These are phyloP conservation scores for Parthenolecanium corni DNA, from an alignment of 2,888 invertebrate genomes.

Conservation along the genomic window DNA sequence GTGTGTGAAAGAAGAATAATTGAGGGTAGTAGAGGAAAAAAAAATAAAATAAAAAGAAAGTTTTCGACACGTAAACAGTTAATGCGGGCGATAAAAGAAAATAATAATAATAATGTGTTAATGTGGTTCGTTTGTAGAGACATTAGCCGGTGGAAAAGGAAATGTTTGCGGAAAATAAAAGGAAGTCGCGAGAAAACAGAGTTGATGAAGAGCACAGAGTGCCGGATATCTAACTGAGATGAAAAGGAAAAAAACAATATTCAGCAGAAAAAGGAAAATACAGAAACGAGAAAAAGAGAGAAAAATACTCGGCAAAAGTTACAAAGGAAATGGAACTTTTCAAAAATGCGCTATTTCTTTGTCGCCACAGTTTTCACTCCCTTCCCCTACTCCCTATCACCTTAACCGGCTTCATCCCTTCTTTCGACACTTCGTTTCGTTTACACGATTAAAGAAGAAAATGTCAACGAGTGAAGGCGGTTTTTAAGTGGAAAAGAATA, in stretches of 20 bases:
- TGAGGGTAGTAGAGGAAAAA: too few relatives aligned
- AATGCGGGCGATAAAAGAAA: constrained; percentile 10
- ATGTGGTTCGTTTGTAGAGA: constrained; percentile 20
- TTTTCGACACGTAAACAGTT: background rate
- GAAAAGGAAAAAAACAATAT: constrained; percentile 23
- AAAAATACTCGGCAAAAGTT: constrained; percentile 25
- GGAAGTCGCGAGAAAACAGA: constrained; percentile 19
- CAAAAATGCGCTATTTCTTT: constrained; percentile 25
- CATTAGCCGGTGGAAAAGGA: constrained; percentile 21
- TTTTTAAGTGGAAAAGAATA: too few relatives aligned
- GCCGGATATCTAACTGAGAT: constrained; percentile 26
- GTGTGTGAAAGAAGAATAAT: too few relatives aligned
- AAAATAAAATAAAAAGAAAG: background rate
- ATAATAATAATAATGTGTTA: constrained; percentile 18
- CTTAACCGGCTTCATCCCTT: background rate
- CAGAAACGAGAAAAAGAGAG: constrained; percentile 20
- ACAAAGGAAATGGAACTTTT: constrained; percentile 26
- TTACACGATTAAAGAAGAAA: too few relatives aligned
- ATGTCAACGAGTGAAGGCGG: too few relatives aligned
- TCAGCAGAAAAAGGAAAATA: constrained; percentile 25
- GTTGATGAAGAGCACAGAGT: constrained; percentile 25
- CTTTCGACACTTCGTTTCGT: too few relatives aligned
- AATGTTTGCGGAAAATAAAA: constrained; percentile 21
- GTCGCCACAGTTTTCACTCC: constrained; percentile 21
- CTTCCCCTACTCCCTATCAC: background rate